Conservation (phyloP, 2,888 invertebrate species). For the Eristalis arbustorum region DNA sequence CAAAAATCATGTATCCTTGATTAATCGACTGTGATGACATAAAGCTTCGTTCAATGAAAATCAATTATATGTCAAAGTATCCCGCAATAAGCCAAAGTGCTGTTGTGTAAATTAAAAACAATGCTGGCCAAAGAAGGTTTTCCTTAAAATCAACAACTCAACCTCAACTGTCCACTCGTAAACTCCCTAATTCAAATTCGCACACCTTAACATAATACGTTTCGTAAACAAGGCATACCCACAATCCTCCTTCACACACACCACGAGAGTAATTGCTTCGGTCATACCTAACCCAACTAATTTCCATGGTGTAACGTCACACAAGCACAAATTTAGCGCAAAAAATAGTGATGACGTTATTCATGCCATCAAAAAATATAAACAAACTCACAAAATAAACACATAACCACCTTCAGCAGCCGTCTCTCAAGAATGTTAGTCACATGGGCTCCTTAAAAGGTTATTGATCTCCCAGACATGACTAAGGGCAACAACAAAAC, state of each 20-base stretch:
- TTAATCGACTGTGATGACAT: too few relatives aligned
- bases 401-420: not conserved
- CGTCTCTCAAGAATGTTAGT: slow-evolving; percentile 26
- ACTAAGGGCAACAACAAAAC: slow-evolving; percentile 58
- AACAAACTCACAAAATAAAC: slow-evolving; percentile 36
- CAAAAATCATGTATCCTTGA: too few relatives aligned
- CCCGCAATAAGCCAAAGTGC: too few relatives aligned
- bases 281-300: not conserved
- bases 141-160: too few relatives aligned
- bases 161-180: too few relatives aligned
- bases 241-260: not conserved
- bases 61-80: too few relatives aligned
- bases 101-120: too few relatives aligned
- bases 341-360: slow-evolving; percentile 46
- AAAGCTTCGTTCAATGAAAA: too few relatives aligned
- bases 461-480: slow-evolving; percentile 66
- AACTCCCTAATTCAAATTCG: too few relatives aligned
- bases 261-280: not conserved
- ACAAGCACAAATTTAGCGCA: not conserved
- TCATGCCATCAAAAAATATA: slow-evolving; percentile 11
- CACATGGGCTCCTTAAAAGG: slow-evolving; percentile 59
- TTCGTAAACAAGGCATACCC: not conserved
- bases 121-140: too few relatives aligned
- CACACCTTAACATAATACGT: too few relatives aligned
- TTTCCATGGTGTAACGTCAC: not conserved